Base-by-base conservation (phyloP, 2,888 invertebrate genomes). In the Scaptomyza reducta region DNA sequence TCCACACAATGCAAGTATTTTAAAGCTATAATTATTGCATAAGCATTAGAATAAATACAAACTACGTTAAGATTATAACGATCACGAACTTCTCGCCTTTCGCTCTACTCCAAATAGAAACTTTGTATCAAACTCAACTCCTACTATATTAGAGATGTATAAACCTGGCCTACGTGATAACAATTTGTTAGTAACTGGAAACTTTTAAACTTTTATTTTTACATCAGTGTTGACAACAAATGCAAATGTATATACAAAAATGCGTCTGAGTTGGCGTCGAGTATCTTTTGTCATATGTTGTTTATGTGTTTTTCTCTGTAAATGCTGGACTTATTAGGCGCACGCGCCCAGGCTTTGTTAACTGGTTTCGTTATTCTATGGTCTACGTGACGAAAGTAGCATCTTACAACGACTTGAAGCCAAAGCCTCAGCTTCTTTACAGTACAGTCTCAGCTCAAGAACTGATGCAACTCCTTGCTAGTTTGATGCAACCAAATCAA, bases 351-450 rank as follows among this genome's bases (percentile, higher is more conserved):
- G 14, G 18, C n/a, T 11, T 46, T 38, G 53, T 65, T 57, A 79
- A 82, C 83, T 66, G 83, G 84, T 80, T 82, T 71, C 40, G 25
- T 60, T 58, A 57, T 56, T 45, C 60, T 61, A 69, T 69, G 70
- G 83, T 40, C 78, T 88, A 88, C 84, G 84, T 84, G 84, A 87
- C 73, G 62, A 58, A 56, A 61, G 64, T 9, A 44, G 60, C 74
- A 70, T 65, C 46, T 51, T 53, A 33, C 54, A 14, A 10, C 45
- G 22, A 14, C 10, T 16, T n/a, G 3, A 16, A 44, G 44, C 13
- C 31, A 18, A 6, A 16, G 33, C 10, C 40, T 49, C n/a, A n/a
- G 2, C 57, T 42, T 10, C n/a, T 31, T 10, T 16, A 16, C 25
- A 49, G 73, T 71, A 76, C 73, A 74, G 73, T 76, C 57, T 31